Evolutionary conservation across 2,888 invertebrate species (phyloP).

Genomic region (Hirtodrosophila confusa): DNA sequence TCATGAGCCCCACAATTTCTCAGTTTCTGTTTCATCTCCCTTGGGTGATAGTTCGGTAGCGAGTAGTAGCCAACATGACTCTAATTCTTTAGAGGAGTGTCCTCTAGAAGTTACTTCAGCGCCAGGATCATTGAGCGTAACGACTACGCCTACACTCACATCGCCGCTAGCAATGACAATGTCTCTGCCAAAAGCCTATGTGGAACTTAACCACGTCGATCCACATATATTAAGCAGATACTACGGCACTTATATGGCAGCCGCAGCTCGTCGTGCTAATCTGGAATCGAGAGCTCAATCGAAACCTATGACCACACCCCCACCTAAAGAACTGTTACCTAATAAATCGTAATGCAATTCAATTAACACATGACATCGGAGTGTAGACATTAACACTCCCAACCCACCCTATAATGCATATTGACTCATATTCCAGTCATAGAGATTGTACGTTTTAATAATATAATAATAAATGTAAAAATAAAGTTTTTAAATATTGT

Average conservation of each 20-base stretch:
- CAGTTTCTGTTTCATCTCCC: slow-evolving; percentile 38
- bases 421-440: not conserved
- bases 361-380: not conserved
- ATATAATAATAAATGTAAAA: slow-evolving; percentile 15
- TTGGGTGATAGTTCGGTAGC: slow-evolving; percentile 41
- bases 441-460: slow-evolving; percentile 12
- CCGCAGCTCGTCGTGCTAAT: slow-evolving; percentile 68
- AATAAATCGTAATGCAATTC: slow-evolving; percentile 42
- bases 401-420: slow-evolving; percentile 22
- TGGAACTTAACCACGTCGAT: slow-evolving; percentile 66
- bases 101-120: slow-evolving; percentile 7
- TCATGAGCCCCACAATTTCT: slow-evolving; percentile 39
- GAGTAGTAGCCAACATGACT: slow-evolving; percentile 63
- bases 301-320: slow-evolving; percentile 24
- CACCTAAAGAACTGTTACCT: slow-evolving; percentile 54
- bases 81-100: slow-evolving; percentile 67
- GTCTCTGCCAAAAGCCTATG: slow-evolving; percentile 40
- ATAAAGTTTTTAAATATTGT: slow-evolving; percentile 19
- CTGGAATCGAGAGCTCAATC: slow-evolving; percentile 49
- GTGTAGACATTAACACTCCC: slow-evolving; percentile 5
- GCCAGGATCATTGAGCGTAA: not conserved
- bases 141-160: not conserved
- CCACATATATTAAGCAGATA: slow-evolving; percentile 82
- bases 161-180: slow-evolving; percentile 17
- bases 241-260: slow-evolving; percentile 83